These are phyloP conservation scores for Vultur gryphus DNA, from an alignment of 2,797 vertebrate species.

Conservation along the genomic window DNA sequence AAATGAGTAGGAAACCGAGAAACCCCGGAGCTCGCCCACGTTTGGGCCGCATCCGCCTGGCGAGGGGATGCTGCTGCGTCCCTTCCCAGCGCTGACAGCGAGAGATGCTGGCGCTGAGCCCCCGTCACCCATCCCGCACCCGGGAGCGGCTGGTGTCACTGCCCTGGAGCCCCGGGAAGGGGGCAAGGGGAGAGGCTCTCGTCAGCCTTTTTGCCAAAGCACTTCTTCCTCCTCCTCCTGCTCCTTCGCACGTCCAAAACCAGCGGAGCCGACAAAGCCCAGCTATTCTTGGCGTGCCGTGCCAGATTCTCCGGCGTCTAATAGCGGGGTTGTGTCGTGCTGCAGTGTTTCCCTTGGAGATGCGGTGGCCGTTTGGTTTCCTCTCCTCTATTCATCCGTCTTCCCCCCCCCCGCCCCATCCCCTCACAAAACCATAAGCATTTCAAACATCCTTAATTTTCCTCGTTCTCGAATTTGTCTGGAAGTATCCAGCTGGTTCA, in stretches of 20 bases:
- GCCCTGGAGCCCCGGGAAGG: too few relatives aligned
- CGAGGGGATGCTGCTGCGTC: neutral
- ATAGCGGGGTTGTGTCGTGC: neutral
- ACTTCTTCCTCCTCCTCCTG: neutral
- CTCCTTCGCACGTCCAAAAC: neutral
- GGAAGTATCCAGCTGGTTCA: neutral
- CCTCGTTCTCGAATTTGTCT: neutral
- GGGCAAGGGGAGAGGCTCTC: neutral
- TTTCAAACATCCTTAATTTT: neutral
- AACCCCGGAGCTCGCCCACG: accelerated
- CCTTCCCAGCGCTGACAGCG: neutral
- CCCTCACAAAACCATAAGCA: neutral
- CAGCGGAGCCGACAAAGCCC: neutral
- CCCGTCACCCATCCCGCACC: neutral
- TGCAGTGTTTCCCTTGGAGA: neutral
- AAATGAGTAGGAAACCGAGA: accelerated
- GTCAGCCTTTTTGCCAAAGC: neutral
- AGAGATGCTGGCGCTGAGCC: neutral
- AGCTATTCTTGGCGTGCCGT: neutral
- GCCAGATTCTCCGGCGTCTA: neutral
- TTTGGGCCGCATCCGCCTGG: accelerated
- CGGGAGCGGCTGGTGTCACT: neutral
- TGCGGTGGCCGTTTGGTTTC: neutral
- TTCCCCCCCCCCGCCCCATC: too few relatives aligned
- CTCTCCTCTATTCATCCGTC: neutral